These are phyloP conservation scores for Mesocentrotus franciscanus DNA, from an alignment of 53 echinoderm and acorn worm genomes.

Conservation along the genomic window DNA sequence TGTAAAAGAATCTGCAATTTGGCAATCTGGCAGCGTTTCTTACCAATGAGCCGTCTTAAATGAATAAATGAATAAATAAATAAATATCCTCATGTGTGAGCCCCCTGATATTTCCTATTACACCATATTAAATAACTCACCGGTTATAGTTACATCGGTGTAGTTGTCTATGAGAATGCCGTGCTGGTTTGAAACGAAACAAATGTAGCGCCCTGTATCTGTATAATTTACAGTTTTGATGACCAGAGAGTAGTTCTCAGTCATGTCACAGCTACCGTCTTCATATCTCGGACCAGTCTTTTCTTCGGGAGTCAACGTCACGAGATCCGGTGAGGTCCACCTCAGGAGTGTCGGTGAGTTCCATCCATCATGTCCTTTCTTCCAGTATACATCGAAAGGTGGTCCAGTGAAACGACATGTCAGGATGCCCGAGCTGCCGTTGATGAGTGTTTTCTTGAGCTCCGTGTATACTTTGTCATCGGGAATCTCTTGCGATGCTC, in stretches of 20 bases:
- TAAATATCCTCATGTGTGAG: too few species aligned
- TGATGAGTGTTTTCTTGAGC: background rate
- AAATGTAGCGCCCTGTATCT: too few species aligned
- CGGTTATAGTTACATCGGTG: background rate
- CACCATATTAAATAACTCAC: too few species aligned
- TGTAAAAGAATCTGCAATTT: too few species aligned
- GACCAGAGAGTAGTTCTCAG: background rate
- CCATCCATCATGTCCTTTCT: background rate
- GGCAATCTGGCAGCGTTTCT: too few species aligned
- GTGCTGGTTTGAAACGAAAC: background rate
- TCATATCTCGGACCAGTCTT: background rate
- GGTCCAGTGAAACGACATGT: background rate
- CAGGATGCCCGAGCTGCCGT: background rate
- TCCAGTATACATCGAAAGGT: background rate
- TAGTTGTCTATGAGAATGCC: background rate
- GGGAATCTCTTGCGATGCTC: background rate
- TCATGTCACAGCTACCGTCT: background rate
- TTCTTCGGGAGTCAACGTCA: background rate
- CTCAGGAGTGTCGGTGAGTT: background rate
- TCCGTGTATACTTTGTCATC: background rate
- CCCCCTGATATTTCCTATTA: too few species aligned
- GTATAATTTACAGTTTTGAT: background rate
- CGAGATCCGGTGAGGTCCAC: too few species aligned
- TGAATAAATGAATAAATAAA: too few species aligned
- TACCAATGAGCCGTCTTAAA: too few species aligned